phyloP scores from a whole-genome alignment of 2,797 vertebrate genomes.

The Eulemur albifrons region DNA sequence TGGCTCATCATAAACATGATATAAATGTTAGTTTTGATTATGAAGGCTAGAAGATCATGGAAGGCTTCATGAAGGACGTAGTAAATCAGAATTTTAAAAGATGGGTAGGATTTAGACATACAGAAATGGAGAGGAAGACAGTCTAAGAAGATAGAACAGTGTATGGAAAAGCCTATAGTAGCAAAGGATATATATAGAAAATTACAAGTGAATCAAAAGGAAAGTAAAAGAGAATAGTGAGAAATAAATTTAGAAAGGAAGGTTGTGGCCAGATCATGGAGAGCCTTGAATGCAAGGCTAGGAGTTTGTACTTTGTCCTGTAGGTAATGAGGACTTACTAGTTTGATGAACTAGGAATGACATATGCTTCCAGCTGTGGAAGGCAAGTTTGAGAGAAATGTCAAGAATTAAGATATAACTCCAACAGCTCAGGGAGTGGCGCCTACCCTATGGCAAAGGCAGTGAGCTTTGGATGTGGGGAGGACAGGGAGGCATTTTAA shows the following conservation, averaged over 20 bases:
- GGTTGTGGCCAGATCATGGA: background rate
- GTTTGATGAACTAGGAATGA: background rate
- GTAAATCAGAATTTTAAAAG: background rate
- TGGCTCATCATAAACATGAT: background rate
- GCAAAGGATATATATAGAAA: background rate
- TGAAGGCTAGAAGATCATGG: background rate
- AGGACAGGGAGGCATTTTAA: background rate
- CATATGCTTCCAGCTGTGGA: background rate
- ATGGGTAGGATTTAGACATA: background rate
- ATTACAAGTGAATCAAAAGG: background rate
- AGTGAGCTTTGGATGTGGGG: background rate
- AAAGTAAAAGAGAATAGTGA: background rate
- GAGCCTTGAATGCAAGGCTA: background rate
- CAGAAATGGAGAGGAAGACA: background rate
- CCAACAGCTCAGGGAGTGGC: background rate
- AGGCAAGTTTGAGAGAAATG: background rate
- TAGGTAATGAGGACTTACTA: background rate
- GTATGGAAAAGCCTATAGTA: background rate
- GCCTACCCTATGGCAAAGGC: background rate
- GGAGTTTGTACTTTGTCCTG: background rate
- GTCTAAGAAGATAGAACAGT: background rate
- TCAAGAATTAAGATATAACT: background rate
- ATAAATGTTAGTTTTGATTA: background rate
- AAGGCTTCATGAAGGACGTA: background rate
- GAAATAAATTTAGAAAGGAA: slow-evolving; percentile 11